phyloP scores from a whole-genome alignment of 2,113 vertebrate species.

The Forbesichthys agassizii region DNA sequence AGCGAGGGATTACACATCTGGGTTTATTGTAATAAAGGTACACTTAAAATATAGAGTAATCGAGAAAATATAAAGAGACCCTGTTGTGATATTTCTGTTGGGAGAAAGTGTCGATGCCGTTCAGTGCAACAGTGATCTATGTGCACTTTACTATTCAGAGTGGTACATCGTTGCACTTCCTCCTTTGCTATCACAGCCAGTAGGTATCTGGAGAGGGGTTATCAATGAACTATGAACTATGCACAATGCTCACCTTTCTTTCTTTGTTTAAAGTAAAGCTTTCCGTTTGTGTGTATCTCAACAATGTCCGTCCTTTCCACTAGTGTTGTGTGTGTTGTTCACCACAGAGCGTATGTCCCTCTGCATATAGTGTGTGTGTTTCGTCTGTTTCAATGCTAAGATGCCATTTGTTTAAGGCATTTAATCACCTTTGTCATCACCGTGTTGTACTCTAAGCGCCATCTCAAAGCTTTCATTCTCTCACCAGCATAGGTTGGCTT shows the following conservation, averaged over 20 bases:
- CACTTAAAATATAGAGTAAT: slow-evolving; percentile 64
- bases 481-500: slow-evolving; percentile 56
- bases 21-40: slow-evolving; percentile 72
- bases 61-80: slow-evolving; percentile 62
- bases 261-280: slow-evolving; percentile 72
- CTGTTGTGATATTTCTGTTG: slow-evolving; percentile 70
- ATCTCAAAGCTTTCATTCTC: slow-evolving; percentile 57
- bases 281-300: slow-evolving; percentile 65
- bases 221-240: slow-evolving; percentile 77
- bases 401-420: slow-evolving; percentile 36
- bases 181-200: slow-evolving; percentile 76
- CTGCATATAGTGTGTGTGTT: slow-evolving; percentile 67
- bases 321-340: slow-evolving; percentile 67
- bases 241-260: slow-evolving; percentile 79
- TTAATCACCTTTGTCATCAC: slow-evolving; percentile 43
- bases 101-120: slow-evolving; percentile 70
- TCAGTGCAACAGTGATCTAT: slow-evolving; percentile 81
- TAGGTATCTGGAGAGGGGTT: slow-evolving; percentile 70
- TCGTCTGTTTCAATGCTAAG: slow-evolving; percentile 60
- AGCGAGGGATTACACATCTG: slow-evolving; percentile 59
- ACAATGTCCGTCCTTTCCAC: slow-evolving; percentile 70
- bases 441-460: slow-evolving; percentile 61
- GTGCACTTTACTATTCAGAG: slow-evolving; percentile 73
- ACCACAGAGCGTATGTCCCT: slow-evolving; percentile 55
- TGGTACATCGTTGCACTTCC: slow-evolving; percentile 79